Evolutionary conservation across 2,797 vertebrate species (phyloP), one percentile per base, ranked within the genome.

Genomic region (Taenioides sp.): DNA sequence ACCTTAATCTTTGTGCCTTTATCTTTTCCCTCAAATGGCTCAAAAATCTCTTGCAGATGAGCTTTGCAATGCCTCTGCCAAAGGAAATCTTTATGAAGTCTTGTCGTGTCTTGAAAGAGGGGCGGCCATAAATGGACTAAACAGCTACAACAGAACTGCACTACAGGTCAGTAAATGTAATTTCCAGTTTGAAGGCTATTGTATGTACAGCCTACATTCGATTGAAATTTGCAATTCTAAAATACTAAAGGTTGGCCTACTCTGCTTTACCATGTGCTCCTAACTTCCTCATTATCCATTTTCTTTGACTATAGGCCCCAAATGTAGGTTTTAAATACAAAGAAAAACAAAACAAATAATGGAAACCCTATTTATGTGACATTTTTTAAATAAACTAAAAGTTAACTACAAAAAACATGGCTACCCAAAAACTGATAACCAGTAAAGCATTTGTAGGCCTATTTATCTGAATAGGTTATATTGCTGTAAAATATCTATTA

Each of bases 61-160:
- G 86, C 93, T 99, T 86, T 92, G 95, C 92, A 93, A 86, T 83
- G 97, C 97, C 79, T 94, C 95, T 93, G 98, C 96, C 86, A 90
- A 87, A 76, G 97, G 97, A 90, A 90, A 97, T 72, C 85, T 95
- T 84, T 75, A 73, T 77, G 79, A 91, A 83, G 93, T 96, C 76
- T 83, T 92, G 86, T 70, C 69, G 86, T 93, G 95, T 87, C 93
- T 98, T 88, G 79, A 94, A 90, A 91, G 83, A 77, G 94, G 95
- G 92, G 92, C 93, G 88, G 89, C 95, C 91, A 95, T 96, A 86
- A 96, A 97, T 95, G 95, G 92, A 80, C 86, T 75, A 74, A 98
- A 98, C 91, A 84, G 17, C 81, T 96, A 89, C 90, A 92, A 92
- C 78, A 96, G 96, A 89, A 98, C 96, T 87, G 86, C 98, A 81